phyloP scores from a whole-genome alignment of 2,888 invertebrate species.

The Chalcosyrphus nemorum region DNA sequence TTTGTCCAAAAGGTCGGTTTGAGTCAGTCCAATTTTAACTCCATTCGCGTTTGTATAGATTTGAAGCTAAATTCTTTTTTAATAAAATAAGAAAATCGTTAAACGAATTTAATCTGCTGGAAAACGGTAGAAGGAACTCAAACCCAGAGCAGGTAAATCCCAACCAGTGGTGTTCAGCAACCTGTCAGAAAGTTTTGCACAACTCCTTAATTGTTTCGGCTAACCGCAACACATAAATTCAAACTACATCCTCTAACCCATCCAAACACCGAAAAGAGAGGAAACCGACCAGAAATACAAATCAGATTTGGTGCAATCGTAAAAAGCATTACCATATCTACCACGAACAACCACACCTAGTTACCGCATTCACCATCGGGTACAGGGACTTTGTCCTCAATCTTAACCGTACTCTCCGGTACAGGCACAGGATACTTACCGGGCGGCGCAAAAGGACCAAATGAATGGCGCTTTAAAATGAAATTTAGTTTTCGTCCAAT shows the following conservation, averaged over 20 bases:
- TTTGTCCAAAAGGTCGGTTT: too few relatives aligned
- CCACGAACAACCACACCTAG: constrained; percentile 71
- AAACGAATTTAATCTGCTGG: background rate
- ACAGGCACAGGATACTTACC: constrained; percentile 41
- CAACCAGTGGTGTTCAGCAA: constrained; percentile 70
- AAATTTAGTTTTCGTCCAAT: constrained; percentile 68
- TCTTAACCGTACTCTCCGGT: constrained; percentile 44
- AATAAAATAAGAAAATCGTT: background rate
- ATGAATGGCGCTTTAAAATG: constrained; percentile 71
- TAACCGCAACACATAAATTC: constrained; percentile 77
- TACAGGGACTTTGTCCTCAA: constrained; percentile 60
- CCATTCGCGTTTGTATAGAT: too few relatives aligned
- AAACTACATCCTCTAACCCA: constrained; percentile 58
- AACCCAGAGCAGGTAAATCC: constrained; percentile 49
- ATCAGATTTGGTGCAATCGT: constrained; percentile 73
- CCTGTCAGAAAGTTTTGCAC: constrained; percentile 74
- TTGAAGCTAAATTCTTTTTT: too few relatives aligned
- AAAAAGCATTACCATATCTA: constrained; percentile 73
- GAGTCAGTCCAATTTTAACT: too few relatives aligned
- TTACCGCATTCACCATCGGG: constrained; percentile 71
- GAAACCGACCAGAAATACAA: constrained; percentile 71
- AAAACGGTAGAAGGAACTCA: background rate
- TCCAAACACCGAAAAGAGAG: constrained; percentile 37
- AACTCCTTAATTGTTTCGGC: constrained; percentile 76
- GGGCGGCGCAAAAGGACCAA: constrained; percentile 66